Percentiles rank a stretch among this genome's conserved stretches.
Evolutionary conservation across 2,797 vertebrate species (phyloP).

Genomic region (Darevskia mixta): DNA sequence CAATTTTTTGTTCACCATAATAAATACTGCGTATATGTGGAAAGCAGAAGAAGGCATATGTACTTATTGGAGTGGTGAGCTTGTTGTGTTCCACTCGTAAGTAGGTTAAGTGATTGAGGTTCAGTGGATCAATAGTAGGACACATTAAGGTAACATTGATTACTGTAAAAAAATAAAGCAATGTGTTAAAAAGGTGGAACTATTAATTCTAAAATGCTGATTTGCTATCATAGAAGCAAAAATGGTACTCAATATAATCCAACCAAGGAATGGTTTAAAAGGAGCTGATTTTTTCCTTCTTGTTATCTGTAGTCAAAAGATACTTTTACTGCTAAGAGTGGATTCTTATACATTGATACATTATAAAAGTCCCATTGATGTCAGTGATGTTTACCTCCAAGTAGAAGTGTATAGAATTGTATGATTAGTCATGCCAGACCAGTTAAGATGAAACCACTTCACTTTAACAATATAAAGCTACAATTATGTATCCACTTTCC

Average conservation of each 20-base stretch:
- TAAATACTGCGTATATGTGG: conserved; percentile 83
- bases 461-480: neutral
- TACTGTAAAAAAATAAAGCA: conserved; percentile 76
- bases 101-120: conserved; percentile 81
- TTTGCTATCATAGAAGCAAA: conserved; percentile 2
- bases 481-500: neutral
- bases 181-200: conserved; percentile 28
- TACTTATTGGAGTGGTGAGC: conserved; percentile 79
- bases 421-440: too few species aligned
- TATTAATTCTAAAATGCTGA: neutral
- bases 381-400: too few species aligned
- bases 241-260: neutral
- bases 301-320: neutral
- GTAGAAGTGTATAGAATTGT: too few species aligned
- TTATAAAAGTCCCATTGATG: too few species aligned
- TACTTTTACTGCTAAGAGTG: too few species aligned
- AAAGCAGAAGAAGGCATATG: conserved; percentile 81
- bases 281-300: neutral
- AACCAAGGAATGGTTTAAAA: neutral
- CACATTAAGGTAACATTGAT: conserved; percentile 85
- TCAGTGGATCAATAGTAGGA: conserved; percentile 73
- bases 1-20: conserved; percentile 83
- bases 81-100: conserved; percentile 86
- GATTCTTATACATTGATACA: neutral
- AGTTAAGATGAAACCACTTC: neutral